phyloP scores from a whole-genome alignment of 2,888 invertebrate species.

The Byasa hedistus region DNA sequence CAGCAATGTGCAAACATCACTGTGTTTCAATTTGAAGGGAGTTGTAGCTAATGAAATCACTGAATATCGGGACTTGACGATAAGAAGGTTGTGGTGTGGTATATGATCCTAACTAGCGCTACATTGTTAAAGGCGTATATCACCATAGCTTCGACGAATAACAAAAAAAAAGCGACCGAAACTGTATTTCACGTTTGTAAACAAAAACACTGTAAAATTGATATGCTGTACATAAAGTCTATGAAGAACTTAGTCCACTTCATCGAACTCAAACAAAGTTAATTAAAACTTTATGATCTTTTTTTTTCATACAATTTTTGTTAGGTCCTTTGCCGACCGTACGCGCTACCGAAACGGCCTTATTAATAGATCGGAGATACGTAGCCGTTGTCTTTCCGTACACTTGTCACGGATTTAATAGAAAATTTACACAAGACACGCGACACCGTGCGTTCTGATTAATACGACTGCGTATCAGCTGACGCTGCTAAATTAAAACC shows the following conservation, averaged over 20 bases:
- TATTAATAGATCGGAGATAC: conserved; percentile 78
- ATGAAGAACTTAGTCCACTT: conserved; percentile 14
- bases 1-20: too few relatives aligned
- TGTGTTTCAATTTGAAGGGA: too few relatives aligned
- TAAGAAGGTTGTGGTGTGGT: too few relatives aligned
- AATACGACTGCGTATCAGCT: conserved; percentile 63
- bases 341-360: conserved; percentile 61
- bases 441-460: conserved; percentile 60
- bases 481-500: conserved; percentile 66
- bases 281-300: conserved; percentile 29
- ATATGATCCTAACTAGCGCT: too few relatives aligned
- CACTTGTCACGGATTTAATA: conserved; percentile 69
- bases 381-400: conserved; percentile 65
- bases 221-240: conserved; percentile 13
- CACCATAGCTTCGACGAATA: too few relatives aligned
- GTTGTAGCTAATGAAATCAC: too few relatives aligned
- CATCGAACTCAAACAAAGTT: conserved; percentile 33
- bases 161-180: too few relatives aligned
- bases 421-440: conserved; percentile 72
- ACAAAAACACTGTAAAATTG: too few relatives aligned
- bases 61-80: too few relatives aligned
- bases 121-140: too few relatives aligned
- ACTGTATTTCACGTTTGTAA: too few relatives aligned
- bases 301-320: conserved; percentile 25
- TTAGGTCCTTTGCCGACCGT: conserved; percentile 36